phyloP scores from a whole-genome alignment of 1,140 invertebrate genomes.

The Neotoxoptera formosana region DNA sequence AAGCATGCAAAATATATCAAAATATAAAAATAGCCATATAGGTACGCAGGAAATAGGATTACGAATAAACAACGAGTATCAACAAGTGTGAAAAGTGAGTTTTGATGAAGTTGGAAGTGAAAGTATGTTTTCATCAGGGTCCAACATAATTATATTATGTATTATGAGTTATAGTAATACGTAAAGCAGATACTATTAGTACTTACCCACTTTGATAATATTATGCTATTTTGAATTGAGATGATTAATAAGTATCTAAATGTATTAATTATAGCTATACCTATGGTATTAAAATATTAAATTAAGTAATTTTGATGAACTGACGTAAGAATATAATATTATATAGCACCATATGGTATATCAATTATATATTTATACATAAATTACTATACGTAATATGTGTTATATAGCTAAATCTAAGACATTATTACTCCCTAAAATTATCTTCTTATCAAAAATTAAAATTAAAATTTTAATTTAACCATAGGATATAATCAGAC shows the following conservation, averaged over 20 bases:
- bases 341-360: neutral
- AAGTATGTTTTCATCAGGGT: neutral
- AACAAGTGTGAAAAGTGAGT: slow-evolving; percentile 36
- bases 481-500: neutral
- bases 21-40: neutral
- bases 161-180: neutral
- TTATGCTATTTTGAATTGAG: neutral
- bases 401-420: too few species aligned
- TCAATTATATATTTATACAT: too few species aligned
- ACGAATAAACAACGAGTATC: neutral
- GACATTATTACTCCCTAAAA: too few species aligned
- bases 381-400: too few species aligned
- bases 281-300: neutral
- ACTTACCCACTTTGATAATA: neutral
- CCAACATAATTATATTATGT: neutral
- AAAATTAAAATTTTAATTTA: neutral
- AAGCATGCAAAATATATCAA: neutral
- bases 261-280: neutral
- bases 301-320: neutral
- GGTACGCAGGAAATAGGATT: neutral
- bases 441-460: too few species aligned
- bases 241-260: neutral
- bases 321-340: too few species aligned
- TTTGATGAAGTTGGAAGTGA: neutral
- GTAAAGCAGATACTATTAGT: neutral